Base-by-base conservation (phyloP, 2,888 invertebrate species). In the Synanthedon formicaeformis region DNA sequence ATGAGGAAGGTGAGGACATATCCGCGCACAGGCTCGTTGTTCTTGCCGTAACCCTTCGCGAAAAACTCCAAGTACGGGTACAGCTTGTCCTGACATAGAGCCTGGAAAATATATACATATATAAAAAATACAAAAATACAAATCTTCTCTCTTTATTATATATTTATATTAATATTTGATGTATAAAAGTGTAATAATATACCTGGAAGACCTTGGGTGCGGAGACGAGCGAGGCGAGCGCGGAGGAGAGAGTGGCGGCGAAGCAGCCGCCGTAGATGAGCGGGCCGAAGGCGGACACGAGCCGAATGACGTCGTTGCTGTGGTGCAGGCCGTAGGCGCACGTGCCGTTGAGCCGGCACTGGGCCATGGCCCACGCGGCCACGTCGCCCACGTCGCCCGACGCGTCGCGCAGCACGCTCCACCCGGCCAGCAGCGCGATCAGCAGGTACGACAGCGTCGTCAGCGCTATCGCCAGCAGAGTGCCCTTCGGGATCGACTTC, bases 251-350 rank as follows among this genome's bases (percentile, higher is more conserved):
- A 0, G 99, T 97, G 0, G 99, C 98, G 0, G 98, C 98, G 81
- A 98, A 98, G 69, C 98, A 98, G 0, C 98, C 98, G 34, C 97
- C 97, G 75, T 96, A 96, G 64, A 99, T 97, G 52, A 99, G 87
- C 0, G 98, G 98, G 0, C 97, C 96, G 70, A 95, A 95, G 6
- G 89, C 92, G 0, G 95, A 93, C 12, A 95, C 94, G 55, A 96
- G 73, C 56, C 95, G 93, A 64, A 96, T 94, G 3, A 95, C 95
- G 83, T 94, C 94, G 67, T 93, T 94, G 70, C 92, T 94, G 65
- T 95, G 92, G 60, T 93, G 92, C 52, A 93, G 85, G 3, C 96
- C 96, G 69, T 91, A 95, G 1, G 67, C 55, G 66, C 95, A 95
- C 16, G 68, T 71, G 2, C 78, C 72, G 50, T 80, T 76, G 1